Evolutionary conservation across 2,113 vertebrate genomes (phyloP).

Genomic region (Capreolus pygargus): DNA sequence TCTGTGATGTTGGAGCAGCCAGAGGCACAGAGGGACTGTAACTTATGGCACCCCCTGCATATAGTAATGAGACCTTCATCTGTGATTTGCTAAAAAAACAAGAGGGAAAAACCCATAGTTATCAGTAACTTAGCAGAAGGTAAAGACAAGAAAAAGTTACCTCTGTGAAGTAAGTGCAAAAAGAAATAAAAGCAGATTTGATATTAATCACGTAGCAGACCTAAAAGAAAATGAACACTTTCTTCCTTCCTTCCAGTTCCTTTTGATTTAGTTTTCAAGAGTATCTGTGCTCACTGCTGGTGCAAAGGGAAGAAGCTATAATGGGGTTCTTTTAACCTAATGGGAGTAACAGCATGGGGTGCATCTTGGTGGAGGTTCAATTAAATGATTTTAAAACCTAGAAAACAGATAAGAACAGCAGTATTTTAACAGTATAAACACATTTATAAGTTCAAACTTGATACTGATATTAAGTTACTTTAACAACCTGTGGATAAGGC

Average conservation of each 20-base stretch:
- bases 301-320: background rate
- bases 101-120: background rate
- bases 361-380: background rate
- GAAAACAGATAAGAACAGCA: background rate
- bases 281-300: background rate
- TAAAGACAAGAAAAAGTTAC: slow-evolving; percentile 6
- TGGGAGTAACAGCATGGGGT: background rate
- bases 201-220: background rate
- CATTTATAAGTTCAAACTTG: slow-evolving; percentile 32
- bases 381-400: slow-evolving; percentile 28
- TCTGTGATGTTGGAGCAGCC: slow-evolving; percentile 99
- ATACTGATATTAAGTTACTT: slow-evolving; percentile 8
- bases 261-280: background rate
- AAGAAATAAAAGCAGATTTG: slow-evolving; percentile 16
- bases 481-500: background rate
- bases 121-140: slow-evolving; percentile 39
- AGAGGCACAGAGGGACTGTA: slow-evolving; percentile 97
- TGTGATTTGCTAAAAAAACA: slow-evolving; percentile 92
- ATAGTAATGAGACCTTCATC: slow-evolving; percentile 98
- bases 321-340: slow-evolving; percentile 9
- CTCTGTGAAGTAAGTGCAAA: slow-evolving; percentile 21
- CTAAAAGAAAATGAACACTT: slow-evolving; percentile 5
- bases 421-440: slow-evolving; percentile 27
- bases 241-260: background rate
- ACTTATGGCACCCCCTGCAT: slow-evolving; percentile 96